Conservation (phyloP, 37 sponge, comb jelly and placozoan genomes). For the Eunapius fragilis region DNA sequence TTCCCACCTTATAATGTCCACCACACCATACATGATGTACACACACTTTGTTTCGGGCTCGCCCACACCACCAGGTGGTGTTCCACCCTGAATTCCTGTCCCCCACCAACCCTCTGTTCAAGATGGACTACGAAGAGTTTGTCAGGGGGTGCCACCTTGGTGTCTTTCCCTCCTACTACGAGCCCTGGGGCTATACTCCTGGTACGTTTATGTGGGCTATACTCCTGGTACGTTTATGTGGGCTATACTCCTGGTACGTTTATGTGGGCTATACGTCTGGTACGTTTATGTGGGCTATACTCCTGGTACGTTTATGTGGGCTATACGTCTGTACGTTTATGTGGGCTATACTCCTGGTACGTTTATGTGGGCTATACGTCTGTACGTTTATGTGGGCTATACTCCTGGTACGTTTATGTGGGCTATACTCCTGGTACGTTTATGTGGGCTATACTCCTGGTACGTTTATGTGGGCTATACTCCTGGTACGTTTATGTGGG, state of each 20-base stretch:
- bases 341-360: slow-evolving; percentile 84
- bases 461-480: background rate
- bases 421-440: slow-evolving; percentile 86
- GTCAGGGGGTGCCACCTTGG: slow-evolving; percentile 98
- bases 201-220: slow-evolving; percentile 52
- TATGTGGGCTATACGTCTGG: slow-evolving; percentile 77
- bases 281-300: slow-evolving; percentile 9
- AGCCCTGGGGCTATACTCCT: slow-evolving; percentile 99
- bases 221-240: background rate
- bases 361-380: background rate
- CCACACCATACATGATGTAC: background rate
- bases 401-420: background rate
- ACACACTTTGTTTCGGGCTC: background rate
- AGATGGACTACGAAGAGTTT: slow-evolving; percentile 97
- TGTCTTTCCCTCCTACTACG: slow-evolving; percentile 99
- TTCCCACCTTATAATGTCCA: background rate
- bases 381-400: background rate
- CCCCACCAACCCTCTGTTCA: slow-evolving; percentile 94
- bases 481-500: background rate
- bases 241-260: background rate
- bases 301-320: no score
- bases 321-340: background rate
- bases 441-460: background rate
- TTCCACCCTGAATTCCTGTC: slow-evolving; percentile 99
- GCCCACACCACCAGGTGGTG: slow-evolving; percentile 73